Conservation (phyloP, 1,140 invertebrate species). For the Manduca sexta region DNA sequence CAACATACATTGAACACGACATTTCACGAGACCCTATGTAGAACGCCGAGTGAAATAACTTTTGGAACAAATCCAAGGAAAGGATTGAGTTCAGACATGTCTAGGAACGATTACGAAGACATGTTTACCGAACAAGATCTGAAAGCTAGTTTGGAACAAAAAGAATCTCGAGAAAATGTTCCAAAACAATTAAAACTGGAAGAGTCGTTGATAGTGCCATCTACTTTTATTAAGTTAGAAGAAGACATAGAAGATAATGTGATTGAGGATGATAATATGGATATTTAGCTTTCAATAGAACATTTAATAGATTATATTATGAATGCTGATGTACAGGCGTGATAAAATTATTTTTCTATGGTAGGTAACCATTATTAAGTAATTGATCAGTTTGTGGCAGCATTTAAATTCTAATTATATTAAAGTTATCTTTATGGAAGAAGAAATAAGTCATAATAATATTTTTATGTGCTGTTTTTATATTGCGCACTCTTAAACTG, state of each 20-base stretch:
- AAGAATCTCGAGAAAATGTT: conserved; percentile 16
- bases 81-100: conserved; percentile 28
- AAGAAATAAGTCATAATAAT: no score
- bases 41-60: conserved; percentile 29
- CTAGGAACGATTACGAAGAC: conserved; percentile 21
- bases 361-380: no score
- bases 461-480: no score
- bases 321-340: no score
- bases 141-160: conserved; percentile 21
- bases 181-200: conserved; percentile 23
- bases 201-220: conserved; percentile 29
- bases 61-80: conserved; percentile 30
- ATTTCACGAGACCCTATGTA: conserved; percentile 25
- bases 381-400: no score
- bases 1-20: conserved; percentile 36
- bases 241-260: conserved; percentile 8
- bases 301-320: no score
- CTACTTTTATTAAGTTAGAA: conserved; percentile 36
- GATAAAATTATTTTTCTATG: no score
- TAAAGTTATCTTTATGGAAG: no score
- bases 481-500: no score
- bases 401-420: no score
- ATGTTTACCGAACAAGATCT: conserved; percentile 32
- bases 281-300: background rate
- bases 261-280: conserved; percentile 6